Conservation (phyloP, 2,797 vertebrate species). For the Megaceryle alcyon region DNA sequence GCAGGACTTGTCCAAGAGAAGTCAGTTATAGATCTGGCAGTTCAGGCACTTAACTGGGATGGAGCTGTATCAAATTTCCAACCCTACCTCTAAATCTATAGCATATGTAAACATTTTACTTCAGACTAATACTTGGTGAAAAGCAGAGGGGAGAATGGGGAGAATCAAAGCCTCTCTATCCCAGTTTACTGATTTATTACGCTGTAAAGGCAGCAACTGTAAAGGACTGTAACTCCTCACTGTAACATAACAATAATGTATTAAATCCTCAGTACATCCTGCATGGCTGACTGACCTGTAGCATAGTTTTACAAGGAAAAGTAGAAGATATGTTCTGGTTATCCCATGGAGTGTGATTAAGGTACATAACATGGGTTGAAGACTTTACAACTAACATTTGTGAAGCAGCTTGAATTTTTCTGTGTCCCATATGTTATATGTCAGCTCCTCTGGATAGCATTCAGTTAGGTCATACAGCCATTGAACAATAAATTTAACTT, state of each 20-base stretch:
- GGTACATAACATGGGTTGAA: neutral
- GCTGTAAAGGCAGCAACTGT: neutral
- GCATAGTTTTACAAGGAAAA: neutral
- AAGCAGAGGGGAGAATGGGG: neutral
- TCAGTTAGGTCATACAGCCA: neutral
- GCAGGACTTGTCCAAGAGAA: neutral
- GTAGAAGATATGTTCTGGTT: neutral
- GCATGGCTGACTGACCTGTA: neutral
- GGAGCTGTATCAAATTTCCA: neutral
- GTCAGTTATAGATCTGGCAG: neutral
- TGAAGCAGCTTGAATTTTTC: neutral
- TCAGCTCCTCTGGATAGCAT: neutral
- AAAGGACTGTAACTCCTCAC: neutral
- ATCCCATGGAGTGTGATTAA: neutral
- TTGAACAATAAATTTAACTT: neutral
- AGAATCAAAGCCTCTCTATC: neutral
- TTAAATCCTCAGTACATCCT: neutral
- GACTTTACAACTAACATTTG: neutral
- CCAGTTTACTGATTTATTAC: neutral
- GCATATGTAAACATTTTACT: neutral
- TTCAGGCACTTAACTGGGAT: neutral
- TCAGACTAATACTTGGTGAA: neutral
- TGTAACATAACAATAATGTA: neutral
- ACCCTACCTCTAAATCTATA: neutral
- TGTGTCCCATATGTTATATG: neutral